Evolutionary conservation across 1,140 invertebrate genomes (phyloP).

Genomic region (Caenorhabditis latens): DNA sequence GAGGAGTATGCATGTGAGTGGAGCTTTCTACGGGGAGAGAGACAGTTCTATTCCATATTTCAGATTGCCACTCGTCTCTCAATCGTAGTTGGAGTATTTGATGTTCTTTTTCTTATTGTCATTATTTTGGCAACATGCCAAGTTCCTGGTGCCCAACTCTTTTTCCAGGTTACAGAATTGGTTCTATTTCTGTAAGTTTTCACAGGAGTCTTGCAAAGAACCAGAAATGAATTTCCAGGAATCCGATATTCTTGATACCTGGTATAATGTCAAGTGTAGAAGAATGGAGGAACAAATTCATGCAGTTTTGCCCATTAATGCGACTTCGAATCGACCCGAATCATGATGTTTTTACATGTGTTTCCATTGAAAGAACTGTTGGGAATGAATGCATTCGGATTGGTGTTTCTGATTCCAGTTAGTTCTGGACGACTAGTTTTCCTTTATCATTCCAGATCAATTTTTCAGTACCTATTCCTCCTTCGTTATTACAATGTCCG

Average conservation of each 20-base stretch:
- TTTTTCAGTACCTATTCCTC: background rate
- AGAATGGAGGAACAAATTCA: background rate
- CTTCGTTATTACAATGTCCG: background rate
- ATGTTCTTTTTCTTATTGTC: background rate
- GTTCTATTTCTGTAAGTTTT: background rate
- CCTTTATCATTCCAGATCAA: background rate
- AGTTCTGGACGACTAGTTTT: background rate
- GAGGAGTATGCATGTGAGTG: slow-evolving; percentile 1
- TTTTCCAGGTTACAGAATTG: background rate
- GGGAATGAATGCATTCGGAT: background rate
- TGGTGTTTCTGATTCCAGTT: background rate
- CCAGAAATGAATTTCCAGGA: background rate
- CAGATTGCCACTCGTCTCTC: background rate
- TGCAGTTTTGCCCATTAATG: background rate
- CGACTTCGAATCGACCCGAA: background rate
- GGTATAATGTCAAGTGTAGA: background rate
- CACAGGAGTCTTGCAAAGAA: background rate
- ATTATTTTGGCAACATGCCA: background rate
- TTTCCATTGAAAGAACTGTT: background rate
- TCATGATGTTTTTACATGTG: background rate
- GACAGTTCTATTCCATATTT: background rate
- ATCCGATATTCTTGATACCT: background rate
- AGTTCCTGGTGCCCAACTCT: background rate
- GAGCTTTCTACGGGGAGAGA: too few relatives aligned
- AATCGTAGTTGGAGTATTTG: background rate